Base-by-base conservation (phyloP, 1,140 invertebrate species). In the Trypoxylus dichotomus region DNA sequence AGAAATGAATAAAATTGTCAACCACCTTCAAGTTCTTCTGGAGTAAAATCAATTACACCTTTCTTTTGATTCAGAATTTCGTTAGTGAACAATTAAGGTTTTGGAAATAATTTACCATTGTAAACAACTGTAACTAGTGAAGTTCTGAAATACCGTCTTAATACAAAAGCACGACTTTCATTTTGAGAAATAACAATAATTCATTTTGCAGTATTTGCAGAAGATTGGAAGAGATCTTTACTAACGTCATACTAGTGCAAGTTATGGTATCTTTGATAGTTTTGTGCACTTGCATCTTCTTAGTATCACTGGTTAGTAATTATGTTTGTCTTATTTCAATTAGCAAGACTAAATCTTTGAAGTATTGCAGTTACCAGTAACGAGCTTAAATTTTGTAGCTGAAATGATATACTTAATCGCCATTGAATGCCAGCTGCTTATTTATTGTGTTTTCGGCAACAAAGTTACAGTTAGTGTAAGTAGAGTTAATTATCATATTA, bases 21-120 rank as follows among this genome's bases (percentile, higher is more conserved):
- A 76, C n/a, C 79, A 80, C 74, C 58, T 80, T 21, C 71, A 80
- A 76, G 41, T 41, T 54, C 15, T 76, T 76, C 19, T 76, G 25
- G 24, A 75, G 74, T 75, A 74, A 74, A 27, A 24, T 58, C 6
- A 58, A 58, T 13, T 0, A 5, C 15, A 8, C 7, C 7, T 25
- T n/a, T 90, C 92, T 77, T 90, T 90, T 91, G 89, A 81, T 90
- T 90, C 84, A 19, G 47, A 58, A 58, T 58, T n/a, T 58, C 47
- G 32, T 5, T 8, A 2, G n/a, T n/a, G n/a, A 2, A 37, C 32
- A 37, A 7, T 37, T 37, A 5, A 37, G 32, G 5, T 5, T 1
- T 37, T 5, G 32, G 5, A 37, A 7, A 5, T 37, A n/a, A n/a
- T n/a, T n/a, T n/a, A n/a, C n/a, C n/a, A n/a, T n/a, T n/a, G n/a